A percentile compares a stretch with the other conserved stretches of the same genome.
Evolutionary conservation across 64 coral and sea anemone species (phyloP).

Genomic region (Stichodactyla mertensii): DNA sequence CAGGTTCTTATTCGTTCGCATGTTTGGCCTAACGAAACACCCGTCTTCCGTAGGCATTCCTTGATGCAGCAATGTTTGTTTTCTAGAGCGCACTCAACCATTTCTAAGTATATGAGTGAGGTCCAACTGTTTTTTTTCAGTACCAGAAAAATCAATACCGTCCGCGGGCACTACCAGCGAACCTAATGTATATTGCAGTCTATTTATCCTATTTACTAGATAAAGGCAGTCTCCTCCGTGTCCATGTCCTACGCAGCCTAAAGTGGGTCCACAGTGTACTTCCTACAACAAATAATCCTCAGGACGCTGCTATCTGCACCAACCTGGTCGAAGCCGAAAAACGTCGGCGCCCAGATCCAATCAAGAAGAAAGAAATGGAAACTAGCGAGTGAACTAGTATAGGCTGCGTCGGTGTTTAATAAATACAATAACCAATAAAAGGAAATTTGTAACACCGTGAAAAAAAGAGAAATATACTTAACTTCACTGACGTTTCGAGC

Average conservation of each 20-base stretch:
- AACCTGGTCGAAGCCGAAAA: conserved; percentile 40
- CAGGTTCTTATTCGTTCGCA: background rate
- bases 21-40: background rate
- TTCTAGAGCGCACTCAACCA: conserved; percentile 5
- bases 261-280: conserved; percentile 1
- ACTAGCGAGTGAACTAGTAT: no score
- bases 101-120: conserved; percentile 22
- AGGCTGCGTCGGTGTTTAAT: no score
- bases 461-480: no score
- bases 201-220: conserved; percentile 43
- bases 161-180: background rate
- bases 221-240: background rate
- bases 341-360: background rate
- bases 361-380: conserved; percentile 40
- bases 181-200: background rate
- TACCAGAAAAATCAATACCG: background rate
- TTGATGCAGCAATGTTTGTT: conserved; percentile 11
- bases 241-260: background rate
- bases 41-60: background rate
- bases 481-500: no score
- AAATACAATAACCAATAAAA: no score
- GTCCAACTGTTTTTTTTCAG: background rate
- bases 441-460: no score
- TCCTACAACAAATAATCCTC: conserved; percentile 20
- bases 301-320: conserved; percentile 1